Percentiles rank a stretch among this genome's conserved stretches.
phyloP scores from a whole-genome alignment of 2,888 invertebrate species.

The Sipha maydis region DNA sequence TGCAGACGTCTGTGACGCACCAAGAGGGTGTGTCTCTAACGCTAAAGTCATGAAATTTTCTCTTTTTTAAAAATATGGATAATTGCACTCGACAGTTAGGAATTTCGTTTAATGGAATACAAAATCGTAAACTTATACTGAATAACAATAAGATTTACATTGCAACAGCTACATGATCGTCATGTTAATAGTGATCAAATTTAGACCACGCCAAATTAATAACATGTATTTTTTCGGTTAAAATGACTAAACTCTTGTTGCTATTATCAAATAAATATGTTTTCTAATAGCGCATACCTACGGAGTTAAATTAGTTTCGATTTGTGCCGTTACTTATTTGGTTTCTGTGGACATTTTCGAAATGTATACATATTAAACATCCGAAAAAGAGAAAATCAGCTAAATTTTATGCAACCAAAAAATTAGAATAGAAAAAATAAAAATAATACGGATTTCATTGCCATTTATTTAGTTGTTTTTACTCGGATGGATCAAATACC shows the following conservation, averaged over 20 bases:
- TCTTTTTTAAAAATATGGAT: not conserved
- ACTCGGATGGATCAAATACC: too few species aligned
- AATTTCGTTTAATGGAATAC: not conserved
- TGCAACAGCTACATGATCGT: not conserved
- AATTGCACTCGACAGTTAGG: not conserved
- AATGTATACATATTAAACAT: too few species aligned
- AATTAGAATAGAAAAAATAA: not conserved
- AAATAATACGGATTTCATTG: too few species aligned
- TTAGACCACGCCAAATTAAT: too few species aligned
- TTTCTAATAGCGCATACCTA: not conserved
- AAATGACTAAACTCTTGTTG: too few species aligned
- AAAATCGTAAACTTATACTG: not conserved
- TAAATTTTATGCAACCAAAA: not conserved
- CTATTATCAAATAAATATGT: too few species aligned
- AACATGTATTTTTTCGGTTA: too few species aligned
- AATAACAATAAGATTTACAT: not conserved
- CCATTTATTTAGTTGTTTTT: too few species aligned
- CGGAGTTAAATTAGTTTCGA: not conserved
- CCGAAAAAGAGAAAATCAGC: too few species aligned
- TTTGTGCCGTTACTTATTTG: too few species aligned
- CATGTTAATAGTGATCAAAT: too few species aligned
- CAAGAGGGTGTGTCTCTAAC: not conserved
- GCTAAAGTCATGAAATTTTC: not conserved
- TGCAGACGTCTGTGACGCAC: not conserved
- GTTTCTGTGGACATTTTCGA: too few species aligned